phyloP scores from a whole-genome alignment of 1,140 invertebrate species.

The Drosophila nigrodunni region DNA sequence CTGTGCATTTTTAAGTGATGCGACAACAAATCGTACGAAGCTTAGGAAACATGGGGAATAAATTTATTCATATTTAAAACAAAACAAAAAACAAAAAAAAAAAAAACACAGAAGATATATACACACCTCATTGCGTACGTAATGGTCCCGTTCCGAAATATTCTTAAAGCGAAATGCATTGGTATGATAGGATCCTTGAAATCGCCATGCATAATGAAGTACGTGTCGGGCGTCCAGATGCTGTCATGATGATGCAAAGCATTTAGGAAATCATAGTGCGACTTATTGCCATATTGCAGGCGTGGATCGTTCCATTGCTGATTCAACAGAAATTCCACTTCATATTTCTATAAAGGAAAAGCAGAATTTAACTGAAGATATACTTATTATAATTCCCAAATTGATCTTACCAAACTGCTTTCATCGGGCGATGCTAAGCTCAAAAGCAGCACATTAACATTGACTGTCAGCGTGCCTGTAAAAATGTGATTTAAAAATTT shows the following conservation, averaged over 20 bases:
- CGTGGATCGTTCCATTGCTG: conserved; percentile 96
- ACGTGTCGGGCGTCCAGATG: conserved; percentile 96
- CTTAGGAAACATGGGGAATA: conserved; percentile 11
- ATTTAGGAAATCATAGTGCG: conserved; percentile 93
- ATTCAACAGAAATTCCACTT: conserved; percentile 95
- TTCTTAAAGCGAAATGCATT: conserved; percentile 94
- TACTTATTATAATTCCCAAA: background rate
- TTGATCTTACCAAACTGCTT: conserved; percentile 93
- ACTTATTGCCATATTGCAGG: conserved; percentile 93
- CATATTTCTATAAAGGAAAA: conserved; percentile 91
- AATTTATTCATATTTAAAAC: conserved; percentile 70
- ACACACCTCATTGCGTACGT: conserved; percentile 95
- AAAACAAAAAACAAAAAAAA: background rate
- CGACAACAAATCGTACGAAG: conserved; percentile 61
- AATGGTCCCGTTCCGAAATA: conserved; percentile 96
- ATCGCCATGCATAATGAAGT: conserved; percentile 97
- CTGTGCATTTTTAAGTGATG: conserved; percentile 11
- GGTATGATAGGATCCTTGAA: conserved; percentile 96
- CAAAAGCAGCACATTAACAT: conserved; percentile 95
- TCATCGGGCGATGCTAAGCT: conserved; percentile 97
- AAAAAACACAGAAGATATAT: conserved; percentile 13
- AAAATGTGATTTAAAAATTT: conserved; percentile 10
- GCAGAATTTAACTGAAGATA: background rate
- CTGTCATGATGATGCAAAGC: conserved; percentile 95
- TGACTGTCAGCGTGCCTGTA: conserved; percentile 94